Evolutionary conservation across 2,113 vertebrate species (phyloP).

Genomic region (Ciconia boyciana): DNA sequence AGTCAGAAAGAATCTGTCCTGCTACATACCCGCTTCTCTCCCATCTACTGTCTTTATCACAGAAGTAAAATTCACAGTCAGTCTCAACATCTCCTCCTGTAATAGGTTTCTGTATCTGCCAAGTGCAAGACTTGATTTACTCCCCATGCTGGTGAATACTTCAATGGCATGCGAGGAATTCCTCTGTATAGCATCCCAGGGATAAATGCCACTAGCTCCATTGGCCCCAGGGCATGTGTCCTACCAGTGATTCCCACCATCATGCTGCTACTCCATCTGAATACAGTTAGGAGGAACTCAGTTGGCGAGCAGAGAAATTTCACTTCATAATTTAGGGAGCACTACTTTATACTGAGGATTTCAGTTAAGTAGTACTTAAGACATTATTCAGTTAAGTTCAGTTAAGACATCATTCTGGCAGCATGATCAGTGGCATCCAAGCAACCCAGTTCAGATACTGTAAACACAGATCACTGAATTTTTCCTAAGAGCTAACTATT

Average conservation of each 20-base stretch:
- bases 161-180: fast-evolving
- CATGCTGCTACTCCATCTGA: background rate
- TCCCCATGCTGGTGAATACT: background rate
- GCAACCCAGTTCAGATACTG: background rate
- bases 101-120: background rate
- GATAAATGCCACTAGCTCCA: background rate
- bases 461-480: background rate
- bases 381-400: background rate
- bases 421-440: background rate
- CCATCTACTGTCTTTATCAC: background rate
- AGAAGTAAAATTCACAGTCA: background rate
- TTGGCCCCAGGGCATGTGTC: background rate
- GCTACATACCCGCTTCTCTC: background rate
- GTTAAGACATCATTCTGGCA: background rate
- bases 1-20: background rate
- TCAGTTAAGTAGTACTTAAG: background rate
- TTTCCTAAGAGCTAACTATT: background rate
- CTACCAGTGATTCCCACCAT: background rate
- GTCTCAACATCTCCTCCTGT: background rate
- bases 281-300: background rate
- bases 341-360: background rate
- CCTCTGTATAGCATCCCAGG: background rate
- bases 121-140: background rate
- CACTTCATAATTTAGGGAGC: background rate
- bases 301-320: background rate